These are phyloP conservation scores for Rhopalosiphum nymphaeae DNA, from an alignment of 2,888 invertebrate genomes.

Conservation along the genomic window DNA sequence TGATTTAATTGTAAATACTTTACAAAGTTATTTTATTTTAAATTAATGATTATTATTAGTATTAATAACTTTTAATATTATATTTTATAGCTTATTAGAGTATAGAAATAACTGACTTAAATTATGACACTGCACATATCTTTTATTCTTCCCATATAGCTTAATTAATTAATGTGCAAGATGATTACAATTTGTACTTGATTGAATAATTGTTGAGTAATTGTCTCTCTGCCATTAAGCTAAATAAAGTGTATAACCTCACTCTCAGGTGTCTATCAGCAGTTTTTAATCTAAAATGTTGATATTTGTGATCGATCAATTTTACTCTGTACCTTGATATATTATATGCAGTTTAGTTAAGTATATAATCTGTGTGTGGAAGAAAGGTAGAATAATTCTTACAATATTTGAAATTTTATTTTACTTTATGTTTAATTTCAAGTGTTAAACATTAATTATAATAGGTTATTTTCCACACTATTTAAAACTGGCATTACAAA, in stretches of 20 bases:
- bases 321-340: neutral
- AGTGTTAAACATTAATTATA: neutral
- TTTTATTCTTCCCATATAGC: conserved; percentile 39
- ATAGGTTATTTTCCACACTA: neutral
- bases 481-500: neutral
- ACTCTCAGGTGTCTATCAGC: neutral
- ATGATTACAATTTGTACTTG: neutral
- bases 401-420: neutral
- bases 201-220: neutral
- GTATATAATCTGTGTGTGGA: neutral
- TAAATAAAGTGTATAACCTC: neutral
- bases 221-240: neutral
- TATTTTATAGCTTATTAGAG: conserved; percentile 26
- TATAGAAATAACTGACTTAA: conserved; percentile 43
- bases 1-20: conserved; percentile 34
- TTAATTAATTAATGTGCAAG: neutral
- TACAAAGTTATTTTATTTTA: neutral
- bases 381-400: neutral
- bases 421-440: neutral
- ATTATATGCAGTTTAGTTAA: neutral
- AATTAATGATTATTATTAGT: conserved; percentile 35
- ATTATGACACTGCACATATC: conserved; percentile 46
- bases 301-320: neutral
- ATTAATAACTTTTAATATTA: conserved; percentile 14
- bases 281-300: neutral